Base-by-base conservation (phyloP, 2,113 vertebrate species). In the Neogale vison region DNA sequence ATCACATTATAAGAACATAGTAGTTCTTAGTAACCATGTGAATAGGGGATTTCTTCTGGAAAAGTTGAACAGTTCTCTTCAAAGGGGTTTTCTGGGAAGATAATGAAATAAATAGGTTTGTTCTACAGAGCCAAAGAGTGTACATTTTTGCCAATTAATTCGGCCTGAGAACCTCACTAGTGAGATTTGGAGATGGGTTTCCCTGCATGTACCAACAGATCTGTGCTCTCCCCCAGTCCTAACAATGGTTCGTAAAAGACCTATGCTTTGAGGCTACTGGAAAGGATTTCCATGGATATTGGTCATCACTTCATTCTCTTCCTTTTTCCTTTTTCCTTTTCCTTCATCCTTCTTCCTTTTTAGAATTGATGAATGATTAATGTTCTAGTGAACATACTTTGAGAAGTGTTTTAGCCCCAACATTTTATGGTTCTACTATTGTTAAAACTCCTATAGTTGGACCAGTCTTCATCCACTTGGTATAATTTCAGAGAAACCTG, bases 351-450 rank as follows among this genome's bases (percentile, higher is more conserved):
- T 83, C 18, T 86, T 84, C n/a, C 1, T 63, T 83, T 93, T 18
- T 67, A 90, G 76, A 80, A 59, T 79, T 92, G 23, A 20, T 59
- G 29, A 59, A 87, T 95, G 29, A 61, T 29, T 77, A 81, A 15
- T 59, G 34, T n/a, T 96, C 20, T 76, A 88, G 47, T 47, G 21
- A 83, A 89, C 21, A 72, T 71, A 85, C 45, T 55, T 67, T 86
- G 17, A 85, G 26, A 86, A 81, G 6, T 79, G 7, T 89, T 93
- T 95, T 77, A 90, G 29, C 14, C 47, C 39, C 82, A 50, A 61
- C 3, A 89, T 86, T 97, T 92, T 82, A 39, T 96, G 14, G 5
- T 50, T 83, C 72, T 84, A 63, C 87, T 88, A 82, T 88, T 94
- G 13, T 69, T 87, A 94, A 34, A 29, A 93, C 26, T 90, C 6